Conservation (phyloP, 2,888 invertebrate genomes). For the Oscheius sp. region DNA sequence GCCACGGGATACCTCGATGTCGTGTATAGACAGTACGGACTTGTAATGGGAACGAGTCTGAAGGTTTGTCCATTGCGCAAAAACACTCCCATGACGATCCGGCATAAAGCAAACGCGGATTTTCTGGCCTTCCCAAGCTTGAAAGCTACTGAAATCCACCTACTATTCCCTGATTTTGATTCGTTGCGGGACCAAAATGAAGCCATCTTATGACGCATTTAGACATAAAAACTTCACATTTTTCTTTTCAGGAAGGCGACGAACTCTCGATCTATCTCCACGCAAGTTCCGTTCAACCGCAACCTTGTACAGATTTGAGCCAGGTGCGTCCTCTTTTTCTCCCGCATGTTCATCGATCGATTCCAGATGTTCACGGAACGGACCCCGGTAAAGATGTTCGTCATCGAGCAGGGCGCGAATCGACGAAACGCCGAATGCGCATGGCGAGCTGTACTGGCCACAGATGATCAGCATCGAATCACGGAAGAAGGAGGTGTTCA, state of each 20-base stretch:
- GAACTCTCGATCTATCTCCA: not conserved
- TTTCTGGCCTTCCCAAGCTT: too few relatives aligned
- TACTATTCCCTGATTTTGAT: too few relatives aligned
- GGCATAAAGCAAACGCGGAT: too few relatives aligned
- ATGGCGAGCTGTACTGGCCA: constrained; percentile 1
- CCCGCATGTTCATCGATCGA: not conserved
- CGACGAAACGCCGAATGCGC: not conserved
- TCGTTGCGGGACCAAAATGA: too few relatives aligned
- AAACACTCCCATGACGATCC: too few relatives aligned
- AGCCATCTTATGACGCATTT: too few relatives aligned
- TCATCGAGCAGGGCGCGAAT: constrained; percentile 23
- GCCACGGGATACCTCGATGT: too few relatives aligned
- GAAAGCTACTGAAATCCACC: too few relatives aligned
- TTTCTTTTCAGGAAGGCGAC: not conserved
- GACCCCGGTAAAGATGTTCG: not conserved
- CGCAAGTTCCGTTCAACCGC: constrained; percentile 1
- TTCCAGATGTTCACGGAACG: constrained; percentile 3
- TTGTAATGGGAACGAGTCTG: too few relatives aligned
- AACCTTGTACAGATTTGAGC: not conserved
- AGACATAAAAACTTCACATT: too few relatives aligned
- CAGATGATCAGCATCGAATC: not conserved
- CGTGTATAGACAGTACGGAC: too few relatives aligned
- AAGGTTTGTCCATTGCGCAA: too few relatives aligned
- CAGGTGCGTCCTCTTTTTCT: not conserved
- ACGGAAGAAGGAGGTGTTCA: not conserved